Evolutionary conservation across 2,797 vertebrate species (phyloP).

Genomic region (Mus spretus): DNA sequence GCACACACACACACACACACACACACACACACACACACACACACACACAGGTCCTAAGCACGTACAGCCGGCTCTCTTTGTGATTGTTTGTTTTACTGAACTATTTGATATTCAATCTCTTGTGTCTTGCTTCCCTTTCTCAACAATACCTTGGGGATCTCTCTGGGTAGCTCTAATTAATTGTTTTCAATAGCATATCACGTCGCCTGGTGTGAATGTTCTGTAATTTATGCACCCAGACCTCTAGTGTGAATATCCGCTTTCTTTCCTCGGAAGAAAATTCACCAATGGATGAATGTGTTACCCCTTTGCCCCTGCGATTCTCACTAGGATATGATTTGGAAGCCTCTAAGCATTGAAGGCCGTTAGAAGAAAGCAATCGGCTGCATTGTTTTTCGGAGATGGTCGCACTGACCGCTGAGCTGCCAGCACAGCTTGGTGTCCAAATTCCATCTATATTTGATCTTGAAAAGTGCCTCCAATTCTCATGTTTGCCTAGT

Average conservation of each 20-base stretch:
- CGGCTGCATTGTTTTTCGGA: not conserved
- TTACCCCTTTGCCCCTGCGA: not conserved
- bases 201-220: not conserved
- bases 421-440: not conserved
- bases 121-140: constrained; percentile 16
- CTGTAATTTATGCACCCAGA: not conserved
- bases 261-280: not conserved
- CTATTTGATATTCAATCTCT: not conserved
- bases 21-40: not conserved
- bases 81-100: constrained; percentile 40
- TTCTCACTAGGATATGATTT: not conserved
- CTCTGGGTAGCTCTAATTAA: constrained; percentile 38
- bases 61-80: not conserved
- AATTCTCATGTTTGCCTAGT: not conserved
- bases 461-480: not conserved
- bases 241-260: not conserved
- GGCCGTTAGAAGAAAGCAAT: not conserved
- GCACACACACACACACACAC: fast-evolving
- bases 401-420: not conserved
- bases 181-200: constrained; percentile 33
- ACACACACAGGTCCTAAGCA: too few relatives aligned
- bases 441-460: not conserved
- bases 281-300: not conserved
- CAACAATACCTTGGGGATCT: constrained; percentile 2
- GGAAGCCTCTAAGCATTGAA: not conserved